Evolutionary conservation across 2,888 invertebrate genomes (phyloP).

Genomic region (Acleris emargana): DNA sequence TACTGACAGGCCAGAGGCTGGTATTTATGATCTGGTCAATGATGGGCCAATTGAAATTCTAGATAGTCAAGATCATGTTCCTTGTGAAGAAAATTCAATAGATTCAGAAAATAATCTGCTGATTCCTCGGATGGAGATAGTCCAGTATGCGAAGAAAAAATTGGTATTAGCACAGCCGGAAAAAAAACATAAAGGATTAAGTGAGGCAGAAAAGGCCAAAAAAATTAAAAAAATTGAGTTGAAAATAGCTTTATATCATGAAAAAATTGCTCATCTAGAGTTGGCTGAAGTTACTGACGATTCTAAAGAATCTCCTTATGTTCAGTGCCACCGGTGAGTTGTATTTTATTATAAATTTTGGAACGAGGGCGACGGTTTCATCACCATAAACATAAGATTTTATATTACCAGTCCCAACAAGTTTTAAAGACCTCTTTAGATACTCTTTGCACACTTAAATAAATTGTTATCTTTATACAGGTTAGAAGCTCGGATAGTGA

Average conservation of each 20-base stretch:
- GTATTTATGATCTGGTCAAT: background rate
- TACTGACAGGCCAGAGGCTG: background rate
- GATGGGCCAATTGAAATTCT: conserved; percentile 18
- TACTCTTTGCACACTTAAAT: too few relatives aligned
- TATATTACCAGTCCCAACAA: too few relatives aligned
- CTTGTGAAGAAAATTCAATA: background rate
- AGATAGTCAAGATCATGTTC: conserved; percentile 12
- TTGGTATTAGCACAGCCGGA: background rate
- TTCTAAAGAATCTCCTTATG: conserved; percentile 49
- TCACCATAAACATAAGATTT: too few relatives aligned
- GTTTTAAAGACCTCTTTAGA: too few relatives aligned
- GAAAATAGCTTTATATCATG: conserved; percentile 48
- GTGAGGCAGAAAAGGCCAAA: conserved; percentile 8
- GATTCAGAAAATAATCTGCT: conserved; percentile 35
- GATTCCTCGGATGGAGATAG: conserved; percentile 38
- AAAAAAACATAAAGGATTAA: background rate
- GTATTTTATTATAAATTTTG: background rate
- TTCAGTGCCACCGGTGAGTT: conserved; percentile 53
- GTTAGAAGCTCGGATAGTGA: conserved; percentile 53
- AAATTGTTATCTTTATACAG: conserved; percentile 46
- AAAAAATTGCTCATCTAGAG: conserved; percentile 50
- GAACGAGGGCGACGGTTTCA: background rate
- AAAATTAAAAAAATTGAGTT: conserved; percentile 47
- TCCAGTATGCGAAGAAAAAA: too few relatives aligned
- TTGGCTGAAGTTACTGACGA: conserved; percentile 52